Evolutionary conservation across 2,113 vertebrate species (phyloP), one percentile per base, ranked within the genome.

Genomic region (Trachemys scripta): DNA sequence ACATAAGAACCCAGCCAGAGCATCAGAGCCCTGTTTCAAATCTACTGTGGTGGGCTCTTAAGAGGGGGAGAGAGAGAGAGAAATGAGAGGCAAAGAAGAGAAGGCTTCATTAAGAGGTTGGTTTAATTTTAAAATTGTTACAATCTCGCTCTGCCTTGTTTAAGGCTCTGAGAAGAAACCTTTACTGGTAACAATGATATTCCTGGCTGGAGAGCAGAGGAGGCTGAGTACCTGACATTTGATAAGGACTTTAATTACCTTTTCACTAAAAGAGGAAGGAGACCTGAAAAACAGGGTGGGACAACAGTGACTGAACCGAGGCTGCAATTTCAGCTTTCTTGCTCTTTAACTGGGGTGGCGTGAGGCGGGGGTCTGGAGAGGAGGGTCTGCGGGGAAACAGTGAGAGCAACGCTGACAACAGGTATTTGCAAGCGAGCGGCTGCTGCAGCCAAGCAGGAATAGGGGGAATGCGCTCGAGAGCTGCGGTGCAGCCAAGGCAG

Each of bases 101-200:
- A 98, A 98, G 88, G 98, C 98, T 56, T 98, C 98, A 6, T 95
- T 98, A 65, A 98, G 98, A 99, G 98, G 98, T 98, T 96, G 13
- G 98, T 97, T 92, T 95, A 75, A 17, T 90, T 95, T 93, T 84
- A 19, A 54, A 38, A 4, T 2, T 27, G 56, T 38, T 3, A 45
- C 65, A 19, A 3, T 38, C 17, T n/a, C 4, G 35, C 16, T 69
- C 65, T 72, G 29, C 31, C 25, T 87, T 57, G 31, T 25, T 59
- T 78, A 57, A 51, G 38, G n/a, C 50, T 57, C 38, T 20, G 38
- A 35, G 11, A 47, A 10, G 17, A 8, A 3, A 17, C 14, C 24
- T 8, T 17, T 22, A 47, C 65, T 54, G 27, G 16, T 29, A 42
- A 76, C 19, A 42, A 27, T 38, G 29, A 27, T 25, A 31, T 49